Base-by-base conservation (phyloP, 2,113 vertebrate species). In the Archilochus colubris region DNA sequence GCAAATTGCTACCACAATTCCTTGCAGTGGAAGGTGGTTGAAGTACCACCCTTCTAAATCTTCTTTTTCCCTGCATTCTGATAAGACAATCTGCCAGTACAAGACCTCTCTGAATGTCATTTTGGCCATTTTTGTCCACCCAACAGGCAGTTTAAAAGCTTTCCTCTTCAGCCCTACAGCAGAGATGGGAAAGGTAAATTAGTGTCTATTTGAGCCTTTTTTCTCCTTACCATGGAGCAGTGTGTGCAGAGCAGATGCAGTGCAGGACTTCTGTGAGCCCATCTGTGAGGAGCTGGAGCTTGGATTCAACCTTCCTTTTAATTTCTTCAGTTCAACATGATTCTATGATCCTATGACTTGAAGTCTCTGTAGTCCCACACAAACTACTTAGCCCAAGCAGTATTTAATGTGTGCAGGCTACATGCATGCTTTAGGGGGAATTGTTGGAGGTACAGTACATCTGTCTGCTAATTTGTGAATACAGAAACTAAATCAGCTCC, bases 251-350 rank as follows among this genome's bases (percentile, higher is more conserved):
- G 46, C 70, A 85, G 38, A 58, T 9, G 48, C 25, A 14, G 24
- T 48, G 46, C 54, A 57, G 28, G 61, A 66, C 12, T 21, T 18
- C 31, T 44, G 5, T 15, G 51, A 82, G 48, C 64, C 48, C 33
- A 11, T 48, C 57, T 1, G 0, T 28, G 38, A 27, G 36, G 57
- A 70, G 12, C 9, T 43, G 38, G 50, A 82, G 55, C 22, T 76
- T 57, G 21, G 10, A 63, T 84, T 55, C 27, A 2, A 3, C 9
- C 5, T 44, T 53, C 24, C 8, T 66, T 62, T 77, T 54, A 53
- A 53, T 58, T 84, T 30, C 14, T 33, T 75, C 2, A 3, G 5
- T 75, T 22, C 3, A 0, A 10, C 1, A 0, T 15, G 24, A 40
- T 40, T 40, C 38, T 40, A 40, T 40, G 40, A 40, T 40, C 44